Evolutionary conservation across 2,888 invertebrate species (phyloP), one percentile per base, ranked within the genome.

Genomic region (Furcula furcula): DNA sequence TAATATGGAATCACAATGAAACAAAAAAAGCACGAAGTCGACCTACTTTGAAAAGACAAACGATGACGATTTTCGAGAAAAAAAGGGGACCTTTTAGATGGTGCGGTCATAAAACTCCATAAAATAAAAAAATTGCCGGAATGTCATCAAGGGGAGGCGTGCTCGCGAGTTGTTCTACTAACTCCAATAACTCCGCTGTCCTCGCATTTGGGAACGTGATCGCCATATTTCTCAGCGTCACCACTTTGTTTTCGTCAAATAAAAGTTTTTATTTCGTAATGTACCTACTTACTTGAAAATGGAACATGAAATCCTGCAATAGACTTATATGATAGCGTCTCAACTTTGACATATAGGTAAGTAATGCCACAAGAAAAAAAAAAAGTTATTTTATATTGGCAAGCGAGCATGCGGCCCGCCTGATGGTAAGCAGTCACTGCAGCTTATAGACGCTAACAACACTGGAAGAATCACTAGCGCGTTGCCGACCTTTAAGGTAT

Each of bases 171-270:
- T 65, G 48, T 66, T 63, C 55, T 53, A 43, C 69, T 53, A 76
- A 79, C 63, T 82, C 78, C 72, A 70, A 81, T 80, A 77, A 78
- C 72, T 76, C 70, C 53, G 61, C 31, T 48, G 52, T 38, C 48
- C 48, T 53, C 55, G 65, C 64, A 54, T 63, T 71, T 67, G 68
- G 73, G 71, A 71, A 75, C 69, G 73, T 65, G 71, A 68, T 58
- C 70, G 59, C 66, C 65, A 74, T 74, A 67, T 64, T 69, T 71
- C 47, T 63, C 46, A 58, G 55, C 50, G 38, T 46, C 58, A 59
- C 61, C 59, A 63, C 59, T 73, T 66, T 66, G 60, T 66, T 66
- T 55, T 37, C 30, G 39, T 22, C 43, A 37, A 68, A 71, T 53
- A 7, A 28, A 28, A 28, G 28, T 28, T 74, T 77, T 66, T 69